Base-by-base conservation (phyloP, 2,797 vertebrate species). In the Lates japonicus region DNA sequence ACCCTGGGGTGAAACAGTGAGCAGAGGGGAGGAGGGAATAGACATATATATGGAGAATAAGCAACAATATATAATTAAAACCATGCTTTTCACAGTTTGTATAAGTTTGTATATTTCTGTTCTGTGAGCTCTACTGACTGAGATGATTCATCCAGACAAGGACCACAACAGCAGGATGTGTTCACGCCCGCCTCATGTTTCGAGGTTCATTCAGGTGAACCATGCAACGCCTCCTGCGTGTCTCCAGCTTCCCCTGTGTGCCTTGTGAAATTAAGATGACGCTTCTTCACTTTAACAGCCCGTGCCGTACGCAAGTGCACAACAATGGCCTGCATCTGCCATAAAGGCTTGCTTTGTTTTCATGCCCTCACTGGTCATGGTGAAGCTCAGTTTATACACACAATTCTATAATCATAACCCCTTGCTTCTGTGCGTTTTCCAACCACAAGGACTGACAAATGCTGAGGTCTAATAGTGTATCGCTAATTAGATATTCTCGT, bases 111-210 rank as follows among this genome's bases (percentile, higher is more conserved):
- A 4, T 84, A 74, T 76, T 41, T 70, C 72, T 13, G 82, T 82
- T 86, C 70, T 65, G 20, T 72, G 84, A 73, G 37, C 31, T 69
- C 33, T 60, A 51, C 19, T 5, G 35, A 29, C 61, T 54, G 80
- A 68, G 49, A 68, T 60, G 71, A 82, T 75, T 82, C 72, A 74
- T 82, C 69, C 78, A 49, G 74, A 71, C 67, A 14, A 64, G 70
- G 74, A 3, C 8, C 61, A 54, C 57, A 37, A 69, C 78, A 64
- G 78, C 44, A 6, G 51, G 69, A 67, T 2, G 5, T 4, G 64
- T 58, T 7, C 33, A 5, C 0, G 46, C 51, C 65, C 0, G 52
- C 79, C 37, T 54, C 70, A 1, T 35, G 37, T 78, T 20, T 52
- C 0, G 25, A 54, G 22, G 35, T 54, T 55, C 44, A 1, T 37